A percentile compares a stretch with the other conserved stretches of the same genome.
These are phyloP conservation scores for Neodontobutis hainanensis DNA, from an alignment of 2,113 vertebrate genomes.

Conservation along the genomic window DNA sequence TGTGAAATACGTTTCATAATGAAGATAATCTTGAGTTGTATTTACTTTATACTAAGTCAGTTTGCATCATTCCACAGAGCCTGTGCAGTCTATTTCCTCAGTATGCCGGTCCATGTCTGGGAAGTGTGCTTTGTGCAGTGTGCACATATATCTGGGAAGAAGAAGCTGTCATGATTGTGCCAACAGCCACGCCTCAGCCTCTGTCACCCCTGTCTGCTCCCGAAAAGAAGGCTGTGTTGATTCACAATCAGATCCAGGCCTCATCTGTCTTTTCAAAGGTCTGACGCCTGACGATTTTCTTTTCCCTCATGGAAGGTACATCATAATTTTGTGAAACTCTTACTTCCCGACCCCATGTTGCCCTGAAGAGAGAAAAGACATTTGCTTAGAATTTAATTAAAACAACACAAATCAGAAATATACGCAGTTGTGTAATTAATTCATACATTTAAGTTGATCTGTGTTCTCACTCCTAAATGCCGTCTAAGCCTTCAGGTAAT, in stretches of 20 bases:
- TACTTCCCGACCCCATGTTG: not conserved
- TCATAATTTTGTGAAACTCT: not conserved
- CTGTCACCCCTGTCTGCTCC: not conserved
- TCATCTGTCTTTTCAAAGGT: not conserved
- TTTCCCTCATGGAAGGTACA: not conserved
- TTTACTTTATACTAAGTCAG: too few species aligned
- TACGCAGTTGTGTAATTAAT: conserved; percentile 3
- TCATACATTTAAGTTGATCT: not conserved
- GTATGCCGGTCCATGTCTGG: not conserved
- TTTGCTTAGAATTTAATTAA: conserved; percentile 12
- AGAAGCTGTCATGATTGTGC: not conserved
- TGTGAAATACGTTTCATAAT: too few species aligned
- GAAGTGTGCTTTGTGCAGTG: not conserved
- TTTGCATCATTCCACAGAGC: too few species aligned
- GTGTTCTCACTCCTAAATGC: conserved; percentile 21
- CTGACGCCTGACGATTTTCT: not conserved
- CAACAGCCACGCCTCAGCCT: not conserved
- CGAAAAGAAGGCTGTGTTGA: not conserved
- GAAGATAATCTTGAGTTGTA: too few species aligned
- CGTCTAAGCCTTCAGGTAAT: conserved; percentile 19
- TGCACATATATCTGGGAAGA: not conserved
- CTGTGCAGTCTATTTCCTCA: not conserved
- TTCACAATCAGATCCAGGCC: not conserved
- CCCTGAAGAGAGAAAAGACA: not conserved
- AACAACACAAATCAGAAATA: conserved; percentile 9